Evolutionary conservation across 2,113 vertebrate species (phyloP).

Genomic region (Synchiropus splendidus): DNA sequence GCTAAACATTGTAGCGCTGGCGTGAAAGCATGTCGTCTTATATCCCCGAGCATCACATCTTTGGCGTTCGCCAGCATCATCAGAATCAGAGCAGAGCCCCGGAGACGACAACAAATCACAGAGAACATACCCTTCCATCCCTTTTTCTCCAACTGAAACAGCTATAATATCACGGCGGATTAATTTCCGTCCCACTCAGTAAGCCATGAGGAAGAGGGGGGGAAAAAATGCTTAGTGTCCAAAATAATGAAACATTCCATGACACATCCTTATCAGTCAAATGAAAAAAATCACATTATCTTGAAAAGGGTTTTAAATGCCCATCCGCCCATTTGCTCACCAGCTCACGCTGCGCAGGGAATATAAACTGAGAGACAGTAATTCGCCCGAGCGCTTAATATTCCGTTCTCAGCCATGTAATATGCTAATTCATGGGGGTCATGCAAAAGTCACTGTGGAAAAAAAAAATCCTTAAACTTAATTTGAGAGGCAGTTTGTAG

Average conservation of each 20-base stretch:
- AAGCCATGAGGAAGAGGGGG: slow-evolving; percentile 39
- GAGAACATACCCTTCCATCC: slow-evolving; percentile 30
- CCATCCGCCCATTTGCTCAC: slow-evolving; percentile 41
- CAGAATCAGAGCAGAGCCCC: slow-evolving; percentile 61
- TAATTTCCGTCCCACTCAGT: slow-evolving; percentile 55
- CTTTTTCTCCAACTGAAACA: slow-evolving; percentile 47
- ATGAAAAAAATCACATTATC: slow-evolving; percentile 70
- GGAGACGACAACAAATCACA: slow-evolving; percentile 56
- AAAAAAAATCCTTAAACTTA: slow-evolving; percentile 52
- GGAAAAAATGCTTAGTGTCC: slow-evolving; percentile 59
- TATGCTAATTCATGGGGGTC: slow-evolving; percentile 65
- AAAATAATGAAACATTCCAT: slow-evolving; percentile 66
- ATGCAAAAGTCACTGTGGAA: slow-evolving; percentile 55
- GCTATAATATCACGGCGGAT: slow-evolving; percentile 58
- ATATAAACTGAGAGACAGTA: slow-evolving; percentile 61
- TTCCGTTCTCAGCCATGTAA: slow-evolving; percentile 65
- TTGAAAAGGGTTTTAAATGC: slow-evolving; percentile 65
- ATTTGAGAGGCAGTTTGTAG: slow-evolving; percentile 50
- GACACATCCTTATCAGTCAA: slow-evolving; percentile 64
- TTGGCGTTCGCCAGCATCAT: slow-evolving; percentile 52
- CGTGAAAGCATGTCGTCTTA: slow-evolving; percentile 46
- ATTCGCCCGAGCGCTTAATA: slow-evolving; percentile 64
- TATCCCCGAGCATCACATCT: slow-evolving; percentile 34
- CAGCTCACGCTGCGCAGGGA: slow-evolving; percentile 56
- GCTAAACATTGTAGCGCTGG: slow-evolving; percentile 18